phyloP scores from a whole-genome alignment of 2,797 vertebrate genomes.

The Chelidonichthys spinosus region DNA sequence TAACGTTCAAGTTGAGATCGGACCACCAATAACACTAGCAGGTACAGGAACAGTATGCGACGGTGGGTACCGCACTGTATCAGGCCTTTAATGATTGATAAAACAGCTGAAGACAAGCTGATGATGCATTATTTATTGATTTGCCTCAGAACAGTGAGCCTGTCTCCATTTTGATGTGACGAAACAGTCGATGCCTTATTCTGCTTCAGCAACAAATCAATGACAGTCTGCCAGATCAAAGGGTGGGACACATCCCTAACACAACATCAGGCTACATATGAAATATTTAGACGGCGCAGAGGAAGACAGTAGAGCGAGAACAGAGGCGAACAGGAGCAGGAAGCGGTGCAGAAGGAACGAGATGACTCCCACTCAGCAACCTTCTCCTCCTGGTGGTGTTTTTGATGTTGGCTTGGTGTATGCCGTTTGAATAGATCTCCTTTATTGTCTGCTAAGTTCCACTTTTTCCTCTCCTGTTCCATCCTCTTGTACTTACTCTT shows the following conservation, averaged over 20 bases:
- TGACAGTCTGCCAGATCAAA: constrained; percentile 76
- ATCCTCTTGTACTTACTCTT: constrained; percentile 6
- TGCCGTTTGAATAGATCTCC: constrained; percentile 40
- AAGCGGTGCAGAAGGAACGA: constrained; percentile 63
- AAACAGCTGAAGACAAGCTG: constrained; percentile 61
- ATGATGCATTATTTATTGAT: constrained; percentile 70
- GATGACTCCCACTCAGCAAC: constrained; percentile 62
- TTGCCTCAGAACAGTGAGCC: constrained; percentile 56
- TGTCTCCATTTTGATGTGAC: constrained; percentile 60
- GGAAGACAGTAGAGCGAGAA: constrained; percentile 75
- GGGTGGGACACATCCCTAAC: constrained; percentile 64
- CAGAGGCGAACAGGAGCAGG: constrained; percentile 59
- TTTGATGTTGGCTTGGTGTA: constrained; percentile 35
- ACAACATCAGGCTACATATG: constrained; percentile 70
- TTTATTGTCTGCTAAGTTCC: constrained; percentile 14
- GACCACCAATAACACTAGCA: not conserved
- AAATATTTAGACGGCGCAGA: constrained; percentile 80
- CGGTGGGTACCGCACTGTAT: constrained; percentile 21
- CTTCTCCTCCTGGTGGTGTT: constrained; percentile 40
- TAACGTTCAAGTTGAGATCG: not conserved
- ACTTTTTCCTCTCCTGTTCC: constrained; percentile 14
- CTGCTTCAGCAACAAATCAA: constrained; percentile 73
- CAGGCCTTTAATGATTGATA: constrained; percentile 61
- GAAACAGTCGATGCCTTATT: constrained; percentile 59
- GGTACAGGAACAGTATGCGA: constrained; percentile 11